Conservation (phyloP, 2,797 vertebrate species). For the Psittacula derbiana region DNA sequence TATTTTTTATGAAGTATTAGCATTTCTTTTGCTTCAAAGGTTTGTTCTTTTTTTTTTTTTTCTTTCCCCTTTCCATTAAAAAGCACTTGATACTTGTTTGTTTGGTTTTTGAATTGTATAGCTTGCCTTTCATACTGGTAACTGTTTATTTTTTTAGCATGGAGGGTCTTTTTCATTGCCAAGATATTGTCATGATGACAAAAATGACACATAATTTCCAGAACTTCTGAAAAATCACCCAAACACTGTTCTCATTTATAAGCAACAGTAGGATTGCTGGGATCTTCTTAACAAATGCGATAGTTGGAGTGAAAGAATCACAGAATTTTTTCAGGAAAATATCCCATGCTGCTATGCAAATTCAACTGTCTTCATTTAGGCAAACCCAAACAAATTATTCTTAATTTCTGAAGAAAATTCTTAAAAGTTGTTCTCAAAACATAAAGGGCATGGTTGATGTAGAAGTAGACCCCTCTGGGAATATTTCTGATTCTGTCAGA, state of each 20-base stretch:
- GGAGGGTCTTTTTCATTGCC: neutral
- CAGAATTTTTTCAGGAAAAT: neutral
- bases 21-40: neutral
- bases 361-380: neutral
- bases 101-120: neutral
- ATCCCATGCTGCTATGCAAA: neutral
- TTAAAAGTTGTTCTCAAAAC: neutral
- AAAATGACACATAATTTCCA: neutral
- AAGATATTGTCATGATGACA: neutral
- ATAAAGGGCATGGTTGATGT: neutral
- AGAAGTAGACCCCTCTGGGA: neutral
- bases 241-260: neutral
- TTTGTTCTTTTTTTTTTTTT: neutral
- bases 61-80: neutral
- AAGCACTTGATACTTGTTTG: neutral
- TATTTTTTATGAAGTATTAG: neutral
- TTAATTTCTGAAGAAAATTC: neutral
- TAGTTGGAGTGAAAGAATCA: neutral
- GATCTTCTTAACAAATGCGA: neutral
- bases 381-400: neutral
- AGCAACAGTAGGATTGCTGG: neutral
- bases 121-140: neutral
- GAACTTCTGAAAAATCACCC: neutral
- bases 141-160: neutral
- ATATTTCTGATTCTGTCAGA: neutral